phyloP scores from a whole-genome alignment of 2,797 vertebrate species.

The Dicrostonyx torquatus region DNA sequence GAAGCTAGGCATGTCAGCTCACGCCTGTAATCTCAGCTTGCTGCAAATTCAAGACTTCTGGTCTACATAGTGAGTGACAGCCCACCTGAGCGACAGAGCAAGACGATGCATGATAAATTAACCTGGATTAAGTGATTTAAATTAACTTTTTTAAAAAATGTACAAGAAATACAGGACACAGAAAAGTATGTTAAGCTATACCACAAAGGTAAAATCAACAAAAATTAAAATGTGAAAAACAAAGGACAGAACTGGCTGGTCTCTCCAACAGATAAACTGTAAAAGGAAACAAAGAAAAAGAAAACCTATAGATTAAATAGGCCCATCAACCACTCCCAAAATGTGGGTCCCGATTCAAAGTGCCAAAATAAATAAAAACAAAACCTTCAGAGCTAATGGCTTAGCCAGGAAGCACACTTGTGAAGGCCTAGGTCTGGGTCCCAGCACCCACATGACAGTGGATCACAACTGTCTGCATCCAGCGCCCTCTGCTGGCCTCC shows the following conservation, averaged over 20 bases:
- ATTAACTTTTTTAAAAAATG: background rate
- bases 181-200: constrained; percentile 30
- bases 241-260: background rate
- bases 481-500: background rate
- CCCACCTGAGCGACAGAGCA: background rate
- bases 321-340: background rate
- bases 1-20: background rate
- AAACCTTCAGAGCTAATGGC: background rate
- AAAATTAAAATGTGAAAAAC: background rate
- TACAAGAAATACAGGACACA: background rate
- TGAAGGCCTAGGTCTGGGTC: background rate
- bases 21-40: background rate
- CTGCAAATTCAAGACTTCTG: background rate
- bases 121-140: background rate
- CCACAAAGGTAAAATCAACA: background rate
- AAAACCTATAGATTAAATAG: background rate
- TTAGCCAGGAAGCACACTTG: background rate
- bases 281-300: background rate
- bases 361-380: constrained; percentile 46
- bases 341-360: background rate
- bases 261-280: constrained; percentile 24
- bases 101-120: background rate
- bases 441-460: background rate
- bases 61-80: background rate
- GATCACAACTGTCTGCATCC: background rate